Evolutionary conservation across 1,140 invertebrate species (phyloP).

Genomic region (Caenorhabditis remanei): DNA sequence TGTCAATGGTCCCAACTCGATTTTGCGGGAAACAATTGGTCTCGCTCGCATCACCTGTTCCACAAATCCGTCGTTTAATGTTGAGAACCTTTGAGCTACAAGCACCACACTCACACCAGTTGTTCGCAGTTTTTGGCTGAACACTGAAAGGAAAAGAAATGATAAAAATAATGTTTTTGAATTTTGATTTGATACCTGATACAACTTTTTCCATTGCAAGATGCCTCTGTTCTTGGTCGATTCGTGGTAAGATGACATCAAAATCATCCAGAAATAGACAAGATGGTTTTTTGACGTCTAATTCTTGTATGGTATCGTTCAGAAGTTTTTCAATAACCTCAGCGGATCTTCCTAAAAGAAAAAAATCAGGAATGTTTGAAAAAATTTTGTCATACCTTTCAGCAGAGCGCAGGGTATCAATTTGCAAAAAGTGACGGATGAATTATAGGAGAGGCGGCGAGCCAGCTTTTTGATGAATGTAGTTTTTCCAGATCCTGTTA

Average conservation of each 20-base stretch:
- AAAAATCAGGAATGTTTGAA: too few relatives aligned
- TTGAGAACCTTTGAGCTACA: background rate
- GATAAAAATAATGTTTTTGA: background rate
- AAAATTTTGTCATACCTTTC: conserved; percentile 21
- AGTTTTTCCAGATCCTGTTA: conserved; percentile 62
- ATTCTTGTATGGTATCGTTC: conserved; percentile 38
- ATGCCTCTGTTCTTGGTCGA: conserved; percentile 70
- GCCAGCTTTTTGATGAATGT: conserved; percentile 50
- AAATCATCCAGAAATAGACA: conserved; percentile 69
- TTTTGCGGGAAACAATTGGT: conserved; percentile 44
- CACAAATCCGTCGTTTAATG: conserved; percentile 12
- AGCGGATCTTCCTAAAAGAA: conserved; percentile 69
- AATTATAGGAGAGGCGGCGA: background rate
- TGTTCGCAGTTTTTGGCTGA: conserved; percentile 18
- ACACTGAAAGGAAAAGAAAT: background rate
- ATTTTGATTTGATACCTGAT: conserved; percentile 50
- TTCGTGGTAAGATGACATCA: conserved; percentile 67
- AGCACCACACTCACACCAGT: conserved; percentile 20
- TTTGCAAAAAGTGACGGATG: conserved; percentile 45
- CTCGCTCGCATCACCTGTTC: conserved; percentile 27
- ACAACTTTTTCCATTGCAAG: conserved; percentile 70
- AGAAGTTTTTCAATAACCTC: conserved; percentile 65
- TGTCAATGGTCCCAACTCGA: conserved; percentile 46
- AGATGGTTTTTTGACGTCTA: conserved; percentile 64
- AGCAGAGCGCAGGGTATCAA: conserved; percentile 41